Evolutionary conservation across 1,140 invertebrate species (phyloP).

Genomic region (Anagrus nilaparvatae): DNA sequence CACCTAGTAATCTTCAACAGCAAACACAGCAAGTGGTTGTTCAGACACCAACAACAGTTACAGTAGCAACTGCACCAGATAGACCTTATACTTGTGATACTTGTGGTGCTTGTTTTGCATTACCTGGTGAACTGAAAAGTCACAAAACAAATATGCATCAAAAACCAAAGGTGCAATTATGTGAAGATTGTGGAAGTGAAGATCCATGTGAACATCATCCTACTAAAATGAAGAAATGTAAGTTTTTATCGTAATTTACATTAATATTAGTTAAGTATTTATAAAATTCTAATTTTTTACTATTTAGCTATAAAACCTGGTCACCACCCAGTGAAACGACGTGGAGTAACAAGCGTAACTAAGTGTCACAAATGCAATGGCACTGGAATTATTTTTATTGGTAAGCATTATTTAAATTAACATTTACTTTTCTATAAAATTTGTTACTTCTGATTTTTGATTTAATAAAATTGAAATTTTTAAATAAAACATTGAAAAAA

Average conservation of each 20-base stretch:
- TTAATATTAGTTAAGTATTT: background rate
- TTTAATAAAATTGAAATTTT: background rate
- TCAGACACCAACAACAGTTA: constrained; percentile 41
- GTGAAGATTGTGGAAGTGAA: constrained; percentile 40
- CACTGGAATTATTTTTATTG: constrained; percentile 74
- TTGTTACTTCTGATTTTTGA: constrained; percentile 7
- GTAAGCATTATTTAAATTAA: constrained; percentile 30
- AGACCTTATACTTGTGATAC: constrained; percentile 47
- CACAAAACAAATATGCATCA: constrained; percentile 43
- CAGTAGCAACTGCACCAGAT: constrained; percentile 51
- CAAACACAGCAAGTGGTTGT: constrained; percentile 45
- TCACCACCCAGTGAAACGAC: constrained; percentile 72
- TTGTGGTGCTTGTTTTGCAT: constrained; percentile 46
- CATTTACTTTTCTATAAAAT: constrained; percentile 8
- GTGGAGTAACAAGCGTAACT: constrained; percentile 68
- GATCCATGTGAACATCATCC: constrained; percentile 42
- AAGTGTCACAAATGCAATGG: constrained; percentile 82
- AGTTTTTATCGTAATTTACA: constrained; percentile 11
- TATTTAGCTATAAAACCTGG: constrained; percentile 45
- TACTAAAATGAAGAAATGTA: constrained; percentile 42
- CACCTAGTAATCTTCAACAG: constrained; percentile 42
- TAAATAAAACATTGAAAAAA: constrained; percentile 1
- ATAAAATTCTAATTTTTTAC: constrained; percentile 11
- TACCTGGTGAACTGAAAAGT: constrained; percentile 46
- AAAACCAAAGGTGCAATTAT: constrained; percentile 39